Evolutionary conservation across 2,888 invertebrate genomes (phyloP).

Genomic region (Glomeris marginata): DNA sequence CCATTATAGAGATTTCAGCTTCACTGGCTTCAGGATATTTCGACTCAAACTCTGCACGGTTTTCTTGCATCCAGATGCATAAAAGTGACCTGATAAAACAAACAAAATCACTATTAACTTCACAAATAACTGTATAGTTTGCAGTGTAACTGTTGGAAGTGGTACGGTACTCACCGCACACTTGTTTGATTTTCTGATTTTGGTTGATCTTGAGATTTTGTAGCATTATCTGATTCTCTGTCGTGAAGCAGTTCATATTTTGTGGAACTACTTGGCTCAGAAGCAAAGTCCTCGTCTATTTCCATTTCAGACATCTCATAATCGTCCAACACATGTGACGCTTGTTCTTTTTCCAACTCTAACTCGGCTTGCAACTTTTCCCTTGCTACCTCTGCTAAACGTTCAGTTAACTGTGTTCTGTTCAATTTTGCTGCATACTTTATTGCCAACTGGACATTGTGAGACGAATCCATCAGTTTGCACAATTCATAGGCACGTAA

Average conservation of each 20-base stretch:
- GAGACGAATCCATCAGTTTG: constrained; percentile 52
- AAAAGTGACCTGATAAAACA: no score
- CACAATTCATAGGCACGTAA: constrained; percentile 74
- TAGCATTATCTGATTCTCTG: no score
- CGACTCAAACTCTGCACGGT: constrained; percentile 39
- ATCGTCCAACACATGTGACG: neutral
- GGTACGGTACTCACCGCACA: no score
- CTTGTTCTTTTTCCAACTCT: neutral
- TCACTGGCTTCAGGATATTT: constrained; percentile 40
- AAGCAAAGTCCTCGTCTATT: neutral
- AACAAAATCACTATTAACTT: no score
- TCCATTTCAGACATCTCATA: neutral
- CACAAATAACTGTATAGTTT: no score
- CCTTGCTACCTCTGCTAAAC: constrained; percentile 39
- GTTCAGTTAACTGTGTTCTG: constrained; percentile 60
- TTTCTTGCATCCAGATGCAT: constrained; percentile 41
- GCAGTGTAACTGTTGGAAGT: no score
- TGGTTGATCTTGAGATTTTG: no score
- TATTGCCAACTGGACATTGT: constrained; percentile 65
- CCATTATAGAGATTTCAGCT: constrained; percentile 41
- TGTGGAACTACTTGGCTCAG: no score
- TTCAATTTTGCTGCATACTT: constrained; percentile 71
- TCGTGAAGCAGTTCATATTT: no score
- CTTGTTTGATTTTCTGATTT: no score
- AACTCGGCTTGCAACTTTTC: constrained; percentile 3